Base-by-base conservation (phyloP, 2,888 invertebrate genomes). In the Phyto melanocephala region DNA sequence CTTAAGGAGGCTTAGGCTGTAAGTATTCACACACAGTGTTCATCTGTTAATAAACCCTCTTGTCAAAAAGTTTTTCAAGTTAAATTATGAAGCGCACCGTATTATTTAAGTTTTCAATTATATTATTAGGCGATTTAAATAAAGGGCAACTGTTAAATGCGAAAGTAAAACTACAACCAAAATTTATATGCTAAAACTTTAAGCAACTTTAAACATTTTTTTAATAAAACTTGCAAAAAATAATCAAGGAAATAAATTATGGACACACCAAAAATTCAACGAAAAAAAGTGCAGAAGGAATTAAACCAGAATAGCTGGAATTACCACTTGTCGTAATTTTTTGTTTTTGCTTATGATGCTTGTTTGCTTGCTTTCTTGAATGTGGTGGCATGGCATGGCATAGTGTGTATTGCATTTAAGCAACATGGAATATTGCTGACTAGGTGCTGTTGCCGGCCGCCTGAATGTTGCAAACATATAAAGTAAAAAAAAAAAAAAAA, bases 261-360 rank as follows among this genome's bases (percentile, higher is more conserved):
- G 67, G 56, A 40, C 63, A 71, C 56, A 65, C 17, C 70, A 70
- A 58, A 70, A 33, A 35, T 4, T 1, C n/a, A 54, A 54, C 7
- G 1, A 68, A 82, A 74, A 76, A 60, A 54, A 67, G 11, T 79
- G 75, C 80, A 58, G n/a, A 72, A 62, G 68, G 60, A 81, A 80
- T 83, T 82, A 87, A 88, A 88, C 88, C 89, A 85, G 88, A 87
- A 86, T 78, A 84, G 87, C 89, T 87, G 89, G 88, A 86, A 87
- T 85, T 85, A 84, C 85, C 85, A 87, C 87, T 87, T 86, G 87
- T 86, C 85, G 84, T 87, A 82, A 54, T 83, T 83, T 81, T 81
- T 40, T 60, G 60, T 68, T 40, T 71, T 24, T 56, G 7, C 17
- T n/a, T n/a, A n/a, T 20, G 42, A 50, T 63, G 42, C 40, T 63